Evolutionary conservation across 2,888 invertebrate genomes (phyloP).

Genomic region (Rhopalosiphum nymphaeae): DNA sequence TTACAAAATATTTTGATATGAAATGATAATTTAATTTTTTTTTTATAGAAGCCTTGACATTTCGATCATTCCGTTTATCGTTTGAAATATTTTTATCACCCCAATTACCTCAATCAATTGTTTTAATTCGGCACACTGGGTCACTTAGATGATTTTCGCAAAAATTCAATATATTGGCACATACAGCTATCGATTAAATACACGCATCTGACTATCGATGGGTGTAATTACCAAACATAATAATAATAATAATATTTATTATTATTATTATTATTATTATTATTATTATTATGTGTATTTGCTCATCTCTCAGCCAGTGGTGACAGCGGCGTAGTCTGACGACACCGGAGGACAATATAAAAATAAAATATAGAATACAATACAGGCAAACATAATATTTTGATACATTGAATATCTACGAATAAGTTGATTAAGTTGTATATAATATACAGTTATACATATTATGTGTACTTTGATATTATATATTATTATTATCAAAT

Average conservation of each 20-base stretch:
- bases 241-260: neutral
- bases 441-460: neutral
- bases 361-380: neutral
- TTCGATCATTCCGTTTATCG: conserved; percentile 17
- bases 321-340: conserved; percentile 3
- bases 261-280: no score
- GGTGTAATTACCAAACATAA: neutral
- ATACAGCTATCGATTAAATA: conserved; percentile 25
- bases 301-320: conserved; percentile 48
- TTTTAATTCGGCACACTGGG: conserved; percentile 41
- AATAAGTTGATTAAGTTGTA: neutral
- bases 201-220: neutral
- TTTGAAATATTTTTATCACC: conserved; percentile 42
- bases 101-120: conserved; percentile 28
- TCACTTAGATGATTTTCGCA: conserved; percentile 17
- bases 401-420: neutral
- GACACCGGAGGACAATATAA: conserved; percentile 43
- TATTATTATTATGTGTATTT: neutral
- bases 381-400: conserved; percentile 2
- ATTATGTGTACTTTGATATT: neutral
- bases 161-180: conserved; percentile 36
- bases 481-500: neutral
- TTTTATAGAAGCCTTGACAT: conserved; percentile 42
- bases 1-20: conserved; percentile 13
- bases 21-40: conserved; percentile 13